A percentile compares a stretch with the other conserved stretches of the same genome.
Conservation (phyloP, 2,797 vertebrate genomes). For the Masticophis lateralis region DNA sequence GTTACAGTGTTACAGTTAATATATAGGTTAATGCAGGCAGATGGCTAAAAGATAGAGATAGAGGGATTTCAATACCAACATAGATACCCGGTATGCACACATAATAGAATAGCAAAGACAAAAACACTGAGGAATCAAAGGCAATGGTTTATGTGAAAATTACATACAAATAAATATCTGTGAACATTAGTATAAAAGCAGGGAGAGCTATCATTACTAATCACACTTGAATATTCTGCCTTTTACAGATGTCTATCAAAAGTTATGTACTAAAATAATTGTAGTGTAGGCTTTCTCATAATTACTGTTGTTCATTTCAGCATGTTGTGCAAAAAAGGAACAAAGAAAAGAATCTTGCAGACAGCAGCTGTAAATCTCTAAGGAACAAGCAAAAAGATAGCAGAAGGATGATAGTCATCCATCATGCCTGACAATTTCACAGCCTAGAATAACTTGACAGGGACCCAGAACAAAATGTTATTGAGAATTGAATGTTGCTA, state of each 20-base stretch:
- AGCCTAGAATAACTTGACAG: constrained; percentile 88
- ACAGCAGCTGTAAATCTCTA: constrained; percentile 88
- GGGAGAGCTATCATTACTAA: constrained; percentile 66
- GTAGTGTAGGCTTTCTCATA: constrained; percentile 72
- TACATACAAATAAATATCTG: constrained; percentile 51
- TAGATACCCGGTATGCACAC: background rate
- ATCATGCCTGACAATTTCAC: constrained; percentile 93
- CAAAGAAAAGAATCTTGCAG: constrained; percentile 78
- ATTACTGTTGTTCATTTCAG: constrained; percentile 70
- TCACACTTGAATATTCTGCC: constrained; percentile 68
- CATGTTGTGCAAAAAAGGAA: constrained; percentile 64
- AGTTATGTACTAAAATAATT: constrained; percentile 73
- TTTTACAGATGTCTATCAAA: constrained; percentile 73
- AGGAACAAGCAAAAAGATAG: constrained; percentile 89
- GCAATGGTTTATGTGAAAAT: constrained; percentile 40
- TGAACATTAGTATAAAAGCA: constrained; percentile 57
- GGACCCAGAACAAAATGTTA: constrained; percentile 74
- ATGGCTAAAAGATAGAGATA: constrained; percentile 29
- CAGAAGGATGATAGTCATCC: constrained; percentile 96
- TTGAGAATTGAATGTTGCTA: constrained; percentile 84
- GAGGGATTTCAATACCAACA: background rate
- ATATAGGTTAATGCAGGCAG: background rate
- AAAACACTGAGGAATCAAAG: constrained; percentile 55
- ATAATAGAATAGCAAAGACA: constrained; percentile 23
- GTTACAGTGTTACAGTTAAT: constrained; percentile 14